Evolutionary conservation across 2,888 invertebrate genomes (phyloP), one percentile per base, ranked within the genome.

Genomic region (Drosophila ustulata): DNA sequence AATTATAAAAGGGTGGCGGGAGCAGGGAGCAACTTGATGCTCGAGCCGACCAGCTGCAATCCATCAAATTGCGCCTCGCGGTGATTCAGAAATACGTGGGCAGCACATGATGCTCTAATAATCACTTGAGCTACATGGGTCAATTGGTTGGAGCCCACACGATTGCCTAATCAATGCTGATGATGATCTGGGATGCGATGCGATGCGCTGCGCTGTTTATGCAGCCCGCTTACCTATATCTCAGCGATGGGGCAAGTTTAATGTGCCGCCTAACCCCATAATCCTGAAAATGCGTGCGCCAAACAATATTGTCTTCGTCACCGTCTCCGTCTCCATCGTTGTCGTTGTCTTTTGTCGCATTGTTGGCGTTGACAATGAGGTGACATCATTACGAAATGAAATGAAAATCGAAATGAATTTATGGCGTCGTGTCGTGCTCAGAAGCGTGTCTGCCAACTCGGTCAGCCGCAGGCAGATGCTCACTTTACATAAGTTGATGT

Each of bases 1-100:
- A 84, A 84, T 88, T 80, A 82, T 84, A 88, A 72, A 82, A 66
- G 78, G 56, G 65, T 51, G 50, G 5, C 55, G n/a, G 47, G 23
- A 26, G n/a, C 30, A 37, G 28, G 28, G n/a, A 49, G 58, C 66
- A 77, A 64, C 74, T 57, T 57, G 78, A 59, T 72, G 72, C 59
- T 39, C 6, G 59, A 56, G 56, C 47, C 23, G 43, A 66, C 58
- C 83, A 88, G 83, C 88, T 84, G 83, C 83, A 85, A 85, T 88
- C 83, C 83, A 86, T 84, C 83, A 88, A 71, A 58, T 71, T 45
- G 49, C 59, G 63, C 65, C 71, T 45, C 37, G n/a, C 37, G 37
- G 37, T 37, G 63, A 77, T 57, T 64, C 57, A 66, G 59, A 18
- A 6, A 37, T n/a, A 51, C 61, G 71, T 59, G 62, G 53, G 34